phyloP scores from a whole-genome alignment of 2,113 vertebrate genomes.

The Spheniscus mendiculus region DNA sequence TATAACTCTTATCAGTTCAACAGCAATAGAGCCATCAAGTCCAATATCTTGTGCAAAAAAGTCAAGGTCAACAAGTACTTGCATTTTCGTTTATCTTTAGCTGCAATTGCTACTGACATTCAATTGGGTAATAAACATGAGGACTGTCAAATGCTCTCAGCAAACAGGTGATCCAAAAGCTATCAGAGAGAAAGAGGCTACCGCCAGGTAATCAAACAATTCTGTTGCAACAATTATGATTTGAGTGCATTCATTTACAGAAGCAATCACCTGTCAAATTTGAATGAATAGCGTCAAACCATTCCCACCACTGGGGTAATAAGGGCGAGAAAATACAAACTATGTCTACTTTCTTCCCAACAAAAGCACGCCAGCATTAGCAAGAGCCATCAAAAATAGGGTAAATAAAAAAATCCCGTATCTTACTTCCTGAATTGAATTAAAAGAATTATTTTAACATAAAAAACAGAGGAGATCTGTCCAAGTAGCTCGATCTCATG shows the following conservation, averaged over 20 bases:
- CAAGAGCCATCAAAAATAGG: neutral
- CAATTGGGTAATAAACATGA: conserved; percentile 84
- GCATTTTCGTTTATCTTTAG: conserved; percentile 85
- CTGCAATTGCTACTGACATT: conserved; percentile 80
- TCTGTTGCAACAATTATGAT: conserved; percentile 79
- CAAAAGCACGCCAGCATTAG: neutral
- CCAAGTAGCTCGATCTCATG: neutral
- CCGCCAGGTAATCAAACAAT: conserved; percentile 83
- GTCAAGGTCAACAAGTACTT: conserved; percentile 87
- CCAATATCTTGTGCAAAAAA: conserved; percentile 82
- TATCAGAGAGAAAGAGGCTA: conserved; percentile 77
- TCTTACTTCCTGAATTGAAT: conserved; percentile 9
- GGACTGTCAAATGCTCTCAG: conserved; percentile 79
- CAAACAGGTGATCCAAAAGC: conserved; percentile 81
- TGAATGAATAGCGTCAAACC: conserved; percentile 55
- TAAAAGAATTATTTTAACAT: neutral
- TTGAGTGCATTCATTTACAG: conserved; percentile 72
- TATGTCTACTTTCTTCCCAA: neutral
- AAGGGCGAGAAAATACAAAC: conserved; percentile 49
- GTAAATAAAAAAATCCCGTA: neutral
- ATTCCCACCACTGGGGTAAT: conserved; percentile 46
- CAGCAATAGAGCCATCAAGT: conserved; percentile 87
- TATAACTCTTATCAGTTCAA: conserved; percentile 84
- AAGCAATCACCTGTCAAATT: conserved; percentile 75
- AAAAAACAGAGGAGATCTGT: neutral